Percentiles rank a stretch among this genome's conserved stretches.
Conservation (phyloP, 2,888 invertebrate genomes). For the Parnassius mnemosyne region DNA sequence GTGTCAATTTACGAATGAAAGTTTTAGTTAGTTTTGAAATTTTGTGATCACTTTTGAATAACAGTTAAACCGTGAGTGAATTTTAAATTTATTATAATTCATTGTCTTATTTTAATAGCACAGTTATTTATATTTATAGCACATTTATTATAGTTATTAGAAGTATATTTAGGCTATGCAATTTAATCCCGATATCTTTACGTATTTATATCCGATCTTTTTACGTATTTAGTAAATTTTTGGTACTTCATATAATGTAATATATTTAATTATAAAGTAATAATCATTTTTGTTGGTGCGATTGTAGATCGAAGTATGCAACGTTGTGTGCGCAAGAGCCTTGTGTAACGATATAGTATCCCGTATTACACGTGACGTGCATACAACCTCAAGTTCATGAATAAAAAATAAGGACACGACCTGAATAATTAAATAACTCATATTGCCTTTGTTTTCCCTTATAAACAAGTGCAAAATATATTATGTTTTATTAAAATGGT, state of each 20-base stretch:
- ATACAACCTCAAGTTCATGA: constrained; percentile 1
- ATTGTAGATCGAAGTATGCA: constrained; percentile 2
- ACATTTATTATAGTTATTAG: too few species aligned
- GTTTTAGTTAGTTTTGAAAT: background rate
- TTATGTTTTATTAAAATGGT: too few species aligned
- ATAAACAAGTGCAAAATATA: background rate
- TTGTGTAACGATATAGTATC: constrained; percentile 19
- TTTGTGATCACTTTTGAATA: background rate
- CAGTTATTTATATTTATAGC: too few species aligned
- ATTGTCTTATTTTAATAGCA: background rate
- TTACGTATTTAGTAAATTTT: background rate
- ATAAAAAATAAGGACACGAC: constrained; percentile 2
- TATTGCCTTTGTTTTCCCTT: background rate
- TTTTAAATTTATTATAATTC: background rate
- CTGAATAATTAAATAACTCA: constrained; percentile 9
- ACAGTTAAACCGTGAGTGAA: constrained; percentile 6
- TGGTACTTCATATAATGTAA: background rate
- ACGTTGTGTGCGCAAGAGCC: constrained; percentile 11
- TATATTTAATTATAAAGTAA: background rate
- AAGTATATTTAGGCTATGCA: too few species aligned
- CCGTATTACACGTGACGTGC: constrained; percentile 15
- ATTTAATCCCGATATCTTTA: background rate
- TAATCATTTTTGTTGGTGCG: background rate
- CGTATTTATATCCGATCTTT: too few species aligned
- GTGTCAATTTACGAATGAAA: constrained; percentile 1